Evolutionary conservation across 2,797 vertebrate species (phyloP).

Genomic region (Tauraco hartlaubi): DNA sequence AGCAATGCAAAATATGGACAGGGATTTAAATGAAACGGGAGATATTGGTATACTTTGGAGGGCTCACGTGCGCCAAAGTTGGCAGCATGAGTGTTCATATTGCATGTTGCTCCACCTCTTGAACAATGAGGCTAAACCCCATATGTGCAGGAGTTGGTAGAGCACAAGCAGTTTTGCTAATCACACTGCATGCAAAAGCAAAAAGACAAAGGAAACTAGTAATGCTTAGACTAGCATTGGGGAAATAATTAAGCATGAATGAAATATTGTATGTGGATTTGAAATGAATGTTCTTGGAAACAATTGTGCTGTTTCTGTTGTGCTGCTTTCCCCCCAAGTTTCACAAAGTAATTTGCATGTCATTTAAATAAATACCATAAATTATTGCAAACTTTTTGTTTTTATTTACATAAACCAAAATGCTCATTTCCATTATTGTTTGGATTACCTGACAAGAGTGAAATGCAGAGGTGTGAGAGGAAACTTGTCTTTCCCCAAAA

Average conservation of each 20-base stretch:
- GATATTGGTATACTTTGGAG: conserved; percentile 32
- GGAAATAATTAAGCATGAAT: conserved; percentile 70
- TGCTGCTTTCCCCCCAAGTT: conserved; percentile 39
- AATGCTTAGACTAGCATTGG: conserved; percentile 50
- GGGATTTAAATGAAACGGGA: conserved; percentile 43
- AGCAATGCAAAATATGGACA: conserved; percentile 26
- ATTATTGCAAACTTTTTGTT: conserved; percentile 45
- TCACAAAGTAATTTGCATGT: conserved; percentile 63
- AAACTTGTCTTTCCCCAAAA: background rate
- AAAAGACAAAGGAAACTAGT: conserved; percentile 69
- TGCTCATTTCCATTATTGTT: conserved; percentile 35
- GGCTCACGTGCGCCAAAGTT: conserved; percentile 31
- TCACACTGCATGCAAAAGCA: conserved; percentile 56
- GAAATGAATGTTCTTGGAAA: conserved; percentile 57
- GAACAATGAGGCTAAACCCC: conserved; percentile 71
- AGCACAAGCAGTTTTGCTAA: conserved; percentile 50
- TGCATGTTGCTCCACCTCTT: conserved; percentile 43
- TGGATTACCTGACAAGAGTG: conserved; percentile 18
- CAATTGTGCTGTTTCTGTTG: conserved; percentile 53
- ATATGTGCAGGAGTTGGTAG: conserved; percentile 30
- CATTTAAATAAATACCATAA: conserved; percentile 66
- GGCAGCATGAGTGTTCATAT: conserved; percentile 22
- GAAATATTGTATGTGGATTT: conserved; percentile 58
- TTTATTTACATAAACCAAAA: conserved; percentile 65
- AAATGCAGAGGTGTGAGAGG: background rate